Percentiles rank a stretch among this genome's conserved stretches.
These are phyloP conservation scores for Neostethus bicornis DNA, from an alignment of 2,797 vertebrate species.

Conservation along the genomic window DNA sequence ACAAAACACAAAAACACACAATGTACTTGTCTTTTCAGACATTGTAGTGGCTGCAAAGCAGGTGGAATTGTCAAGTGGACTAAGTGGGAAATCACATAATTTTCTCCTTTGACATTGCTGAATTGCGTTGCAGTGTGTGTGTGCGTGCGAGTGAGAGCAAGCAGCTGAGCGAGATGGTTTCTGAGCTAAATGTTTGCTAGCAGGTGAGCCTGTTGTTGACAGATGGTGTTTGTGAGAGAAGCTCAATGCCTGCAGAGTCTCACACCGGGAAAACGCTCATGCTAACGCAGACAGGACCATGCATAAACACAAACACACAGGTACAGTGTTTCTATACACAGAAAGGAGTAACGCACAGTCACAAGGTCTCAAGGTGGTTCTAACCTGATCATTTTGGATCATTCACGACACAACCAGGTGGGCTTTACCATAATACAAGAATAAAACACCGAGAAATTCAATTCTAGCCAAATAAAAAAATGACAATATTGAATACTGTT, in stretches of 20 bases:
- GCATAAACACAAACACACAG: slow-evolving; percentile 33
- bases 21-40: slow-evolving; percentile 43
- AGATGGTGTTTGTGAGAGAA: slow-evolving; percentile 88
- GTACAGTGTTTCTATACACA: slow-evolving; percentile 17
- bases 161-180: slow-evolving; percentile 50
- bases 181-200: slow-evolving; percentile 85
- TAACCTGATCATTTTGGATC: slow-evolving; percentile 40
- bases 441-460: neutral
- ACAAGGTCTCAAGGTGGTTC: slow-evolving; percentile 36
- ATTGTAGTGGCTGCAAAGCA: slow-evolving; percentile 54
- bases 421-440: slow-evolving; percentile 27
- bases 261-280: slow-evolving; percentile 78
- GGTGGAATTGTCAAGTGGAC: slow-evolving; percentile 64
- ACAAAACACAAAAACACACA: slow-evolving; percentile 33
- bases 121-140: slow-evolving; percentile 33
- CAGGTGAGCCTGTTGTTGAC: slow-evolving; percentile 87
- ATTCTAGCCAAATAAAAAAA: no score
- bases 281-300: slow-evolving; percentile 63
- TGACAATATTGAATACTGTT: no score
- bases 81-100: slow-evolving; percentile 73
- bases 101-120: slow-evolving; percentile 66
- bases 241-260: slow-evolving; percentile 86
- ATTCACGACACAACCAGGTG: slow-evolving; percentile 45
- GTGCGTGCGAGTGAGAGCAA: slow-evolving; percentile 7
- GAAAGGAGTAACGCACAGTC: slow-evolving; percentile 31